Percentiles rank a stretch among this genome's conserved stretches.
Evolutionary conservation across 1,140 invertebrate genomes (phyloP).

Genomic region (Rhopalosiphum padi): DNA sequence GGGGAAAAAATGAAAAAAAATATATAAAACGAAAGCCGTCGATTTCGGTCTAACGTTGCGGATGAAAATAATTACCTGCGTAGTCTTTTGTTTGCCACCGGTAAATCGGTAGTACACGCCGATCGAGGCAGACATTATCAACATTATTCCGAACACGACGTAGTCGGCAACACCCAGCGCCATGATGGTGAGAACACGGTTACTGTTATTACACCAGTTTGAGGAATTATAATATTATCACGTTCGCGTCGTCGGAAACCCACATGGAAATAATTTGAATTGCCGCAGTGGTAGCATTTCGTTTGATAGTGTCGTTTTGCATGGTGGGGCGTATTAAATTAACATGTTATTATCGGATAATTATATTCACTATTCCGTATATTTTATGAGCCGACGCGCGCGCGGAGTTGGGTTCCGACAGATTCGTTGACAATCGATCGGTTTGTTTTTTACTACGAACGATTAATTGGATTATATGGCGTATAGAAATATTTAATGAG

Average conservation of each 20-base stretch:
- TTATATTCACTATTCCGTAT: neutral
- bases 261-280: neutral
- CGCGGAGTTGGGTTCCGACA: neutral
- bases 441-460: neutral
- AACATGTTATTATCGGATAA: neutral
- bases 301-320: neutral
- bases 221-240: neutral
- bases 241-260: neutral
- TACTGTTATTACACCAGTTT: neutral
- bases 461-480: neutral
- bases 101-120: constrained; percentile 85
- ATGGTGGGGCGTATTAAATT: neutral
- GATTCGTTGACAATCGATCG: neutral
- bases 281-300: neutral
- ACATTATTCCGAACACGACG: constrained; percentile 70
- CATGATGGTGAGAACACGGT: constrained; percentile 35
- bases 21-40: neutral
- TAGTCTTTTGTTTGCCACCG: constrained; percentile 86
- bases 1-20: neutral
- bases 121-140: constrained; percentile 73
- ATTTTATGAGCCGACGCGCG: neutral
- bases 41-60: constrained; percentile 62
- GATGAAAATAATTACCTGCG: constrained; percentile 67
- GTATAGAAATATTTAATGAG: neutral
- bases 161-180: constrained; percentile 67